phyloP scores from a whole-genome alignment of 2,113 vertebrate species.

The Chaetodon trifascialis region DNA sequence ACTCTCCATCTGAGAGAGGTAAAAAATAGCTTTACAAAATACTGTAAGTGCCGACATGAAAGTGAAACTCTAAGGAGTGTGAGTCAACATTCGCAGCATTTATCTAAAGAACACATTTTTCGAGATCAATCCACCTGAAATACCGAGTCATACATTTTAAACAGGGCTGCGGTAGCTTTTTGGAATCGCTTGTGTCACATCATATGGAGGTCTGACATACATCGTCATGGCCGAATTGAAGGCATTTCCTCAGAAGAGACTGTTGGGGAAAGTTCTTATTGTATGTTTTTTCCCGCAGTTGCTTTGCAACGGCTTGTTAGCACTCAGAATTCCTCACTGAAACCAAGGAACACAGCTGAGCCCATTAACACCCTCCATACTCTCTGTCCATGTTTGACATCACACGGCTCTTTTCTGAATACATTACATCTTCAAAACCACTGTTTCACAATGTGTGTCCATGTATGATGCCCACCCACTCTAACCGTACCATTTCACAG shows the following conservation, averaged over 20 bases:
- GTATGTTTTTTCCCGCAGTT: slow-evolving; percentile 8
- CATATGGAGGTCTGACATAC: not conserved
- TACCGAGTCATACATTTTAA: slow-evolving; percentile 13
- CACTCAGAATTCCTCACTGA: slow-evolving; percentile 34
- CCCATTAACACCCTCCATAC: slow-evolving; percentile 48
- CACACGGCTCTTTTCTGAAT: slow-evolving; percentile 49
- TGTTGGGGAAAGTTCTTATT: not conserved
- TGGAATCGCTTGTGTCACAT: slow-evolving; percentile 9
- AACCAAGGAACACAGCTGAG: slow-evolving; percentile 46
- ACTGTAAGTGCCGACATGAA: slow-evolving; percentile 32
- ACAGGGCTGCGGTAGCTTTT: not conserved
- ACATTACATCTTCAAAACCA: slow-evolving; percentile 38
- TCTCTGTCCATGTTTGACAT: slow-evolving; percentile 44
- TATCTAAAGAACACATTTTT: slow-evolving; percentile 20
- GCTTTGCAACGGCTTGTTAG: slow-evolving; percentile 39
- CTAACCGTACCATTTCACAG: slow-evolving; percentile 44
- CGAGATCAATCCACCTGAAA: slow-evolving; percentile 14
- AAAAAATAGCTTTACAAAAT: slow-evolving; percentile 62
- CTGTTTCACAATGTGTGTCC: slow-evolving; percentile 28
- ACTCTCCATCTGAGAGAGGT: slow-evolving; percentile 38
- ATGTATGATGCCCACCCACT: slow-evolving; percentile 52
- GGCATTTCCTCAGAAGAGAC: not conserved
- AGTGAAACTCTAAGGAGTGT: slow-evolving; percentile 37
- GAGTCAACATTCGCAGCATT: slow-evolving; percentile 35
- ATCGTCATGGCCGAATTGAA: not conserved